Conservation (phyloP, 2,888 invertebrate species). For the Ecdyonurus torrentis region DNA sequence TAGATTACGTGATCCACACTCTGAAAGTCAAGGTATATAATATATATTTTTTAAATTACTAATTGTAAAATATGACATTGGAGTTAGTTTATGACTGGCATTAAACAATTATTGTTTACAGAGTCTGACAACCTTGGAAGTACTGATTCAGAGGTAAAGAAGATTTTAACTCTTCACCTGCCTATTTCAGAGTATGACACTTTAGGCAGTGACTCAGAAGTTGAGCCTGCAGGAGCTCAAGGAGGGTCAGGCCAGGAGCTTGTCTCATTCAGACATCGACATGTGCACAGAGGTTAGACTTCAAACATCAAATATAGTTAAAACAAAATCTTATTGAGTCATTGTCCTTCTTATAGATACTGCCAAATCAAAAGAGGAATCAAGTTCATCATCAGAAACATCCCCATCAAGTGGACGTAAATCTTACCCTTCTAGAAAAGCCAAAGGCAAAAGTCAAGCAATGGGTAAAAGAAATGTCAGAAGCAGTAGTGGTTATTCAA, state of each 20-base stretch:
- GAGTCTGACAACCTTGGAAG: constrained; percentile 87
- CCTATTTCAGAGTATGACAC: constrained; percentile 88
- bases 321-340: background rate
- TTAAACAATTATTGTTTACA: constrained; percentile 14
- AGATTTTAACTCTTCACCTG: constrained; percentile 81
- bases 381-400: constrained; percentile 62
- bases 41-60: background rate
- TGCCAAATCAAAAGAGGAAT: constrained; percentile 37
- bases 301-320: background rate
- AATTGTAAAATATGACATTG: constrained; percentile 10
- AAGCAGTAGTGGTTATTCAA: constrained; percentile 64
- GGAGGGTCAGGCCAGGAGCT: constrained; percentile 25
- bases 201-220: constrained; percentile 64
- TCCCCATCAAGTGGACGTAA: constrained; percentile 46
- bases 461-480: constrained; percentile 52
- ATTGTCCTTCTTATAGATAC: constrained; percentile 13
- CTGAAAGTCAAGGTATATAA: constrained; percentile 65
- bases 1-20: constrained; percentile 59
- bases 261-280: constrained; percentile 30
- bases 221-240: constrained; percentile 26
- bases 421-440: constrained; percentile 45
- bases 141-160: constrained; percentile 88
- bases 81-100: too few species aligned
- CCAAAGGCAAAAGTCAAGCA: constrained; percentile 38
- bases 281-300: constrained; percentile 26